Conservation (phyloP, 2,888 invertebrate species). For the Dicycla oo region DNA sequence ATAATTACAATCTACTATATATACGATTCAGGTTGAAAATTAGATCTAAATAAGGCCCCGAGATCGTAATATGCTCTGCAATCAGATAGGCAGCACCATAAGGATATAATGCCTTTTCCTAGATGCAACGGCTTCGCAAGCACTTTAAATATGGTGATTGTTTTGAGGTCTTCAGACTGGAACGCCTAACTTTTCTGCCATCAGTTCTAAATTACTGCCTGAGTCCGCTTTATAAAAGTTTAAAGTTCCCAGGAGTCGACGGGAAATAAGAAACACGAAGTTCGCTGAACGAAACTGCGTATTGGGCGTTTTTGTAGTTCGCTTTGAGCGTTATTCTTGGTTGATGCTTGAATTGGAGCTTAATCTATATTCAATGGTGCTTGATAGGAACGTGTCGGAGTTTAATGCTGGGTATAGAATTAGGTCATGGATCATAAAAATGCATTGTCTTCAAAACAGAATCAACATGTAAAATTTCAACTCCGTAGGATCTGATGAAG, state of each 20-base stretch:
- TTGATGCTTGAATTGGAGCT: constrained; percentile 13
- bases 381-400: neutral
- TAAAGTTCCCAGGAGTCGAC: constrained; percentile 52
- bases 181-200: constrained; percentile 59
- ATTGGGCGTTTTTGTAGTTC: constrained; percentile 38
- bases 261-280: constrained; percentile 51
- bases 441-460: too few relatives aligned
- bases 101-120: constrained; percentile 14
- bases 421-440: too few relatives aligned
- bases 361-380: constrained; percentile 23
- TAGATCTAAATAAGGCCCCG: constrained; percentile 33
- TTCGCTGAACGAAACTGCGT: constrained; percentile 34
- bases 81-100: constrained; percentile 22
- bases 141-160: constrained; percentile 68
- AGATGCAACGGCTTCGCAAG: constrained; percentile 45
- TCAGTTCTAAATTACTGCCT: constrained; percentile 59
- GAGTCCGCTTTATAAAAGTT: constrained; percentile 62
- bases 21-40: neutral
- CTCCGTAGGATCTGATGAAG: too few relatives aligned
- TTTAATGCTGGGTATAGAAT: neutral
- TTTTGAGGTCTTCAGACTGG: constrained; percentile 62
- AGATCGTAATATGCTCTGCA: constrained; percentile 24
- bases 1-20: neutral
- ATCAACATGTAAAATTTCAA: too few relatives aligned
- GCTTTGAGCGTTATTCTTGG: constrained; percentile 21